A percentile compares a stretch with the other conserved stretches of the same genome.
These are phyloP conservation scores for Agrotis segetum DNA, from an alignment of 2,888 invertebrate species.

Conservation along the genomic window DNA sequence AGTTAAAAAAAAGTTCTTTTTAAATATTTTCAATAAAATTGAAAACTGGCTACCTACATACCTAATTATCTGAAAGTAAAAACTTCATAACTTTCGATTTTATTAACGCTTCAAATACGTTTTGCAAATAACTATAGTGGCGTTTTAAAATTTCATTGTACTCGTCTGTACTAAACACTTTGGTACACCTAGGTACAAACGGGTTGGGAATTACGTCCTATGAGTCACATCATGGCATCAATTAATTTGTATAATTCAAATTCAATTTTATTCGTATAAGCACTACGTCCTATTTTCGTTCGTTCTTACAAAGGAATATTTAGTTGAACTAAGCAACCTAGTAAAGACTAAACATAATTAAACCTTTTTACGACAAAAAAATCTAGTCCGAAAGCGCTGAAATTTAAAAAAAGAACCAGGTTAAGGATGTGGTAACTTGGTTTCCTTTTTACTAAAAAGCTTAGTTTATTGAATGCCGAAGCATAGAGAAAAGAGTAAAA, in stretches of 20 bases:
- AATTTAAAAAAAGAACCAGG: background rate
- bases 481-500: background rate
- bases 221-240: slow-evolving; percentile 44
- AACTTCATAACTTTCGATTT: slow-evolving; percentile 1
- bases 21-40: background rate
- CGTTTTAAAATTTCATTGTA: background rate
- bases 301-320: background rate
- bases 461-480: slow-evolving; percentile 14
- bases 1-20: background rate
- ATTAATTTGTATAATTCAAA: slow-evolving; percentile 13
- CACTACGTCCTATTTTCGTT: background rate
- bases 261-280: slow-evolving; percentile 22
- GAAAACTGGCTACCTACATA: no score
- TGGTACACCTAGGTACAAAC: background rate
- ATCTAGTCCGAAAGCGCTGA: background rate
- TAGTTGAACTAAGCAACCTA: background rate
- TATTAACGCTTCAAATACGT: background rate
- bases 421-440: background rate
- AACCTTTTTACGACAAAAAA: slow-evolving; percentile 21
- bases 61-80: background rate
- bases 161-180: background rate
- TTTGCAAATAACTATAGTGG: background rate
- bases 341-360: slow-evolving; percentile 20
- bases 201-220: slow-evolving; percentile 33
- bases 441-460: background rate